These are phyloP conservation scores for Pelosia muscerda DNA, from an alignment of 2,888 invertebrate species.

Conservation along the genomic window DNA sequence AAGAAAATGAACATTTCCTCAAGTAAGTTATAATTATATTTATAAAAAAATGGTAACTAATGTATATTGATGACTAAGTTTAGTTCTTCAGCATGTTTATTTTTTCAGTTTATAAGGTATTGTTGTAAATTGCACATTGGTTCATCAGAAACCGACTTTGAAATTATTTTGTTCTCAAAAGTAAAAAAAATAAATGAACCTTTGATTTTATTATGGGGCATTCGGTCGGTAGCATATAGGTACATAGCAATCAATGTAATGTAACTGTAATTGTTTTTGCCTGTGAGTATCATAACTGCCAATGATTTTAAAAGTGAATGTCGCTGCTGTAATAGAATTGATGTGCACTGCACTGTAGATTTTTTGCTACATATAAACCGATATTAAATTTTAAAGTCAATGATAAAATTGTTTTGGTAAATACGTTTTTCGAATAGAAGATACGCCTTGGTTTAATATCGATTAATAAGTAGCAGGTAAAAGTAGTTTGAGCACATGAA, in stretches of 20 bases:
- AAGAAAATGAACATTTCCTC: slow-evolving; percentile 97
- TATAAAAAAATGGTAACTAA: slow-evolving; percentile 15
- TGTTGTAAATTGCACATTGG: slow-evolving; percentile 32
- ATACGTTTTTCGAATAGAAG: background rate
- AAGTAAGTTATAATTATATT: slow-evolving; percentile 89
- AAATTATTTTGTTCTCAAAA: background rate
- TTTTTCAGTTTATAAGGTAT: slow-evolving; percentile 57
- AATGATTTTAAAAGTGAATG: slow-evolving; percentile 65
- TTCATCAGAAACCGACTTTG: slow-evolving; percentile 20
- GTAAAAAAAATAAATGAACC: slow-evolving; percentile 15
- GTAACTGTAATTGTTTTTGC: slow-evolving; percentile 51
- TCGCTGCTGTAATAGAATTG: slow-evolving; percentile 59
- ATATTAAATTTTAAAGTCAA: background rate
- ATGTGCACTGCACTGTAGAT: slow-evolving; percentile 63
- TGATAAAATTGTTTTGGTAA: background rate
- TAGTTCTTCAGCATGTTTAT: slow-evolving; percentile 53
- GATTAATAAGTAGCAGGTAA: slow-evolving; percentile 55
- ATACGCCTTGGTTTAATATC: background rate
- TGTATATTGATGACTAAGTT: slow-evolving; percentile 37
- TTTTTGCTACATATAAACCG: slow-evolving; percentile 63
- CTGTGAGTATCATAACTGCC: slow-evolving; percentile 62
- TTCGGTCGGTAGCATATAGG: slow-evolving; percentile 58
- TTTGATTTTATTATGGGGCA: slow-evolving; percentile 56
- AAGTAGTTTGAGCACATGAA: slow-evolving; percentile 50
- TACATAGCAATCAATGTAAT: slow-evolving; percentile 28